Percentiles rank a stretch among this genome's conserved stretches.
phyloP scores from a whole-genome alignment of 2,888 invertebrate genomes.

The Smittia sp. region DNA sequence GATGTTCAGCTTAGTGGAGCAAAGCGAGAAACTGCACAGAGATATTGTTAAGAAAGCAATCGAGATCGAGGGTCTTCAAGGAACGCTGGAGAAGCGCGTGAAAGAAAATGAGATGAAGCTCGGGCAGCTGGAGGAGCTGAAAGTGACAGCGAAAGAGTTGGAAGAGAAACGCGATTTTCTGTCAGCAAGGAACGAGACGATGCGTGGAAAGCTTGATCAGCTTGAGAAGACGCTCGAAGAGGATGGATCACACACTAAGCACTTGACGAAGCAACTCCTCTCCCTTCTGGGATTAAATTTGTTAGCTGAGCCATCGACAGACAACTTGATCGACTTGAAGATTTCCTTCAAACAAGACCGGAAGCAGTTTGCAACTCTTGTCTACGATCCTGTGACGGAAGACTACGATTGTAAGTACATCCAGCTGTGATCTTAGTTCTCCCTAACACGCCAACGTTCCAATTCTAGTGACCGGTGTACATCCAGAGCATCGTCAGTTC shows the following conservation, averaged over 20 bases:
- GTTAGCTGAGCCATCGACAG: neutral
- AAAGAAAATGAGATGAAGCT: neutral
- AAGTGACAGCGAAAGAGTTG: neutral
- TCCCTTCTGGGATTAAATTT: neutral
- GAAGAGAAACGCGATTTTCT: neutral
- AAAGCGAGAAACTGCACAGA: too few species aligned
- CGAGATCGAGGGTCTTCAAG: neutral
- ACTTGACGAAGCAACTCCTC: neutral
- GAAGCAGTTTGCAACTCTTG: neutral
- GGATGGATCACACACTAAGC: neutral
- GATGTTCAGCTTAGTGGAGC: too few species aligned
- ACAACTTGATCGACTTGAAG: neutral
- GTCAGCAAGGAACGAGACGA: neutral
- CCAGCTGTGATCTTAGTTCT: neutral
- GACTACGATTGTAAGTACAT: slow-evolving; percentile 25
- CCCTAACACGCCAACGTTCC: too few species aligned
- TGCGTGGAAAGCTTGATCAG: neutral
- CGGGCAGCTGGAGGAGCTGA: neutral
- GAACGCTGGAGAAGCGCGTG: neutral
- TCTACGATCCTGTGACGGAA: slow-evolving; percentile 21
- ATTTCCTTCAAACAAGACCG: neutral
- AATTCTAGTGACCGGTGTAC: neutral
- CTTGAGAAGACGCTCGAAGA: neutral
- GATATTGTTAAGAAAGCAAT: too few species aligned
- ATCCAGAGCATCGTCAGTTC: neutral